Conservation (phyloP, 2,113 vertebrate species). For the Centropristis striata region DNA sequence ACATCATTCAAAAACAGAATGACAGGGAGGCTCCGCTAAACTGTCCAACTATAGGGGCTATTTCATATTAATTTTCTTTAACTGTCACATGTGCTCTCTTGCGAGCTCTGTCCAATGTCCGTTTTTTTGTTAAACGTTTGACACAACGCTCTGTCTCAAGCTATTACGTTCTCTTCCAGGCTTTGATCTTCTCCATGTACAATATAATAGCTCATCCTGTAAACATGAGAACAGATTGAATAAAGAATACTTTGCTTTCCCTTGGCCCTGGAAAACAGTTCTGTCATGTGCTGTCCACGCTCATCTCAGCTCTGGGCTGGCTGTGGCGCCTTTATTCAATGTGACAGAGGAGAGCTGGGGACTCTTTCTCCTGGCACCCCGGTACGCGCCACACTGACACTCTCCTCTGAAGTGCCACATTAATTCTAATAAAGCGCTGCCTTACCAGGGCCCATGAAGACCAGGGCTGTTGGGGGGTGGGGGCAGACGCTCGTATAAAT, state of each 20-base stretch:
- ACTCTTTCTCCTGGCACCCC: constrained; percentile 85
- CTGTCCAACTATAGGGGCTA: constrained; percentile 11
- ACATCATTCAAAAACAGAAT: constrained; percentile 62
- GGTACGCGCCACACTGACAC: constrained; percentile 79
- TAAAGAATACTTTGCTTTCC: constrained; percentile 84
- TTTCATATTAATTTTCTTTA: constrained; percentile 53
- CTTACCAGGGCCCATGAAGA: constrained; percentile 80
- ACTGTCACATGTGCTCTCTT: constrained; percentile 30
- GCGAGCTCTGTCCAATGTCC: constrained; percentile 30
- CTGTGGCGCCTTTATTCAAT: constrained; percentile 80
- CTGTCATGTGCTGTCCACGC: constrained; percentile 84
- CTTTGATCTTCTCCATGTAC: constrained; percentile 68
- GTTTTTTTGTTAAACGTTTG: constrained; percentile 34
- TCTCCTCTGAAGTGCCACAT: constrained; percentile 86
- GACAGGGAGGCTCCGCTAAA: constrained; percentile 30
- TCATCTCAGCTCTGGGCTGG: constrained; percentile 78
- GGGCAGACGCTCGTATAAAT: constrained; percentile 81
- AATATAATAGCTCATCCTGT: constrained; percentile 79
- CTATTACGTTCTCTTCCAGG: constrained; percentile 31
- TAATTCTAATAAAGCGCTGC: constrained; percentile 88
- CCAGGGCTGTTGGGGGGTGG: constrained; percentile 60
- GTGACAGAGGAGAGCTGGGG: constrained; percentile 87
- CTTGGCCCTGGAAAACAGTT: constrained; percentile 78
- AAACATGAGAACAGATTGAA: constrained; percentile 84
- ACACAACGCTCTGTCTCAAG: constrained; percentile 41